Evolutionary conservation across 2,797 vertebrate genomes (phyloP), one percentile per base, ranked within the genome.

Genomic region (Megalops cyprinoides): DNA sequence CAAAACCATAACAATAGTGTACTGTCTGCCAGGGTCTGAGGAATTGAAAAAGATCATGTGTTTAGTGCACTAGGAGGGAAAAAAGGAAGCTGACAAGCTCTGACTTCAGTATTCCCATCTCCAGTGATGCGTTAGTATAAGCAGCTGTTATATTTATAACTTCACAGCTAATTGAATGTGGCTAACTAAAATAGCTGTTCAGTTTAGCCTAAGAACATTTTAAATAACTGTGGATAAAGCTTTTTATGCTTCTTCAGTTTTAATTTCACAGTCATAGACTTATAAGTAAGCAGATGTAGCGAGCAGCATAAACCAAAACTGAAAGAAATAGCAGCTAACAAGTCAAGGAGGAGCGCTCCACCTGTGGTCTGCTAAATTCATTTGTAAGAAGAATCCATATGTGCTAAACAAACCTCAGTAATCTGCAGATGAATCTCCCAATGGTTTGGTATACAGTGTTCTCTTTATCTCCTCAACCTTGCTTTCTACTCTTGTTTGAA

Each of bases 11-110:
- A 44, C 28, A 60, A 58, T 58, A 82, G 81, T 83, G 84, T 89
- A 37, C 74, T 80, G 46, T 82, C 91, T 91, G 93, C 91, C 90
- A 85, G 84, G 88, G 91, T 89, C 86, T 85, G 82, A 88, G 89
- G 86, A 71, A 90, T 87, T 69, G 37, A 14, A 81, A 81, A 88
- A 89, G 90, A 91, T 89, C 85, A 87, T 86, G 85, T 82, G 49
- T 65, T 62, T 62, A 39, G n/a, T 65, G 48, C 12, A 28, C 34
- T 39, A 34, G 4, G 20, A 44, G 37, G 39, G 67, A 55, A 25
- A 60, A 12, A 71, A 71, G 39, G 44, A 58, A 74, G 71, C 18
- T 80, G 71, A 62, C 56, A 60, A 74, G 44, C 42, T 20, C 28
- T 42, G 44, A 65, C 44, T 31, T 62, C 49, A 39, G 46, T 51